phyloP scores from a whole-genome alignment of 2,113 vertebrate species.

The Haemorhous mexicanus region DNA sequence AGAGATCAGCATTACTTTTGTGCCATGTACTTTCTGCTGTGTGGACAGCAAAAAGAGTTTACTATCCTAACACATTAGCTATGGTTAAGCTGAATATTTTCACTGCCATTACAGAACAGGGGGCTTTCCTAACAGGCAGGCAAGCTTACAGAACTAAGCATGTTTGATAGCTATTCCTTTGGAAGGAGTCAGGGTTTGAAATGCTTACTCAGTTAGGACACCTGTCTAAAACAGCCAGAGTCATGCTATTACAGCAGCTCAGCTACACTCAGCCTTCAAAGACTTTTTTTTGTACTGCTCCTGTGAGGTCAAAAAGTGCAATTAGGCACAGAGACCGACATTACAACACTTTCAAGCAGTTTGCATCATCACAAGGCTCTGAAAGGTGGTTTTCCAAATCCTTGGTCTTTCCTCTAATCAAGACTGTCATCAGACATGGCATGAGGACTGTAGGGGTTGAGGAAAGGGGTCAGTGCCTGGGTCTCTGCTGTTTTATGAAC shows the following conservation, averaged over 20 bases:
- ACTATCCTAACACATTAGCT: background rate
- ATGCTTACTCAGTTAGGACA: background rate
- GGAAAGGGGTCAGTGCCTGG: background rate
- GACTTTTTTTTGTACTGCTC: background rate
- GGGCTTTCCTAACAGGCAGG: background rate
- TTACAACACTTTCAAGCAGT: background rate
- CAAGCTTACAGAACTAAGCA: background rate
- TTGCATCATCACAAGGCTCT: background rate
- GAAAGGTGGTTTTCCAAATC: background rate
- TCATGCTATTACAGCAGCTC: background rate
- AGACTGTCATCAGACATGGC: background rate
- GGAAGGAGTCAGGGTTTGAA: background rate
- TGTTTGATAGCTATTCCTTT: background rate
- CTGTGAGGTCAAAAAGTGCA: background rate
- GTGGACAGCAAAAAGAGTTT: background rate
- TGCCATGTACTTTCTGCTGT: background rate
- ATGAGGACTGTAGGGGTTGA: background rate
- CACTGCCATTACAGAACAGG: background rate
- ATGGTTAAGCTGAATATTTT: background rate
- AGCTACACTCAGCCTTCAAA: background rate
- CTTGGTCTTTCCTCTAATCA: background rate
- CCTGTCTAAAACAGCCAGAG: background rate
- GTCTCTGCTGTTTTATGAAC: background rate
- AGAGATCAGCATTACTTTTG: background rate
- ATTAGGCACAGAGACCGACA: background rate